Evolutionary conservation across 2,113 vertebrate genomes (phyloP).

Genomic region (Percopsis transmontana): DNA sequence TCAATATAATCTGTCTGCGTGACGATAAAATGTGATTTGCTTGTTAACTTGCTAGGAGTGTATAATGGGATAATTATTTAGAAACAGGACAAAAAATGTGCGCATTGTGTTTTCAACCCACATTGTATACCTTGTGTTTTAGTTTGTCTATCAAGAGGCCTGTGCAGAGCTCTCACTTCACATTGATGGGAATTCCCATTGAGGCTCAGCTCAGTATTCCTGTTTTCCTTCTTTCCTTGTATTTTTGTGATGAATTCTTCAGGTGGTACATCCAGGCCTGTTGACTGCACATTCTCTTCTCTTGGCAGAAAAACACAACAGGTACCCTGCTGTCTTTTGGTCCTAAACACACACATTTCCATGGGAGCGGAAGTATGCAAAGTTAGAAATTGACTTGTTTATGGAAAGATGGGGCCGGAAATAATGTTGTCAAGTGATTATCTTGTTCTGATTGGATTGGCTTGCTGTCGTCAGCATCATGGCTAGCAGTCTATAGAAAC

Average conservation of each 20-base stretch:
- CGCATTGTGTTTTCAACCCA: background rate
- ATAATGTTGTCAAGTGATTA: slow-evolving; percentile 21
- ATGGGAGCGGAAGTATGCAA: slow-evolving; percentile 5
- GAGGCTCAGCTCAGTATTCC: slow-evolving; percentile 4
- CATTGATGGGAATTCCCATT: slow-evolving; percentile 19
- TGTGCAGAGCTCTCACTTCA: background rate
- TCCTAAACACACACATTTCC: background rate
- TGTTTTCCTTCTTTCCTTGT: slow-evolving; percentile 39
- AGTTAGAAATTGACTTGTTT: background rate
- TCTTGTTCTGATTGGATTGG: slow-evolving; percentile 11
- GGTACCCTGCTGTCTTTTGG: slow-evolving; percentile 10
- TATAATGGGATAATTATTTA: no score
- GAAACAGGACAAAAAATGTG: no score
- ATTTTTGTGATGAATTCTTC: slow-evolving; percentile 67
- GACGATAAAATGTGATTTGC: slow-evolving; percentile 13
- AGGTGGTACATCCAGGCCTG: slow-evolving; percentile 58
- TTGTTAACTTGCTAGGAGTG: background rate
- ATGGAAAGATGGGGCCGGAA: slow-evolving; percentile 1
- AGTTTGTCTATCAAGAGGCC: background rate
- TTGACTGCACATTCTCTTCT: slow-evolving; percentile 83
- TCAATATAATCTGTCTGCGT: slow-evolving; percentile 25
- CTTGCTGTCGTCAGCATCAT: background rate
- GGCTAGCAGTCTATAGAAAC: background rate
- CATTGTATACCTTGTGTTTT: background rate
- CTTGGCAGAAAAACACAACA: slow-evolving; percentile 76